These are phyloP conservation scores for Noctua fimbriata DNA, from an alignment of 2,888 invertebrate species.

Conservation along the genomic window DNA sequence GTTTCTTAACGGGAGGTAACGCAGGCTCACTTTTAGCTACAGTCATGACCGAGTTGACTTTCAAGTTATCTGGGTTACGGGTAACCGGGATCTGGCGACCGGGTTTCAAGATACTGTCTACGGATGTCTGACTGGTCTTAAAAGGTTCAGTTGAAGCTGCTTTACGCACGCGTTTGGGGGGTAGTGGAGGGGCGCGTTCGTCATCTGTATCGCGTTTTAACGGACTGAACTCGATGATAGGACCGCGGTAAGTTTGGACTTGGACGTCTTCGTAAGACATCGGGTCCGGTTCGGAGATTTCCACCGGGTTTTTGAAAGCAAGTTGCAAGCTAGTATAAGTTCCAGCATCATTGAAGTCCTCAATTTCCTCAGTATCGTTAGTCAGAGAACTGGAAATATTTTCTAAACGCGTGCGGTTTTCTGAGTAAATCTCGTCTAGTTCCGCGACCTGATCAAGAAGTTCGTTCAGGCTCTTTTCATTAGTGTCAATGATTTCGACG, in stretches of 20 bases:
- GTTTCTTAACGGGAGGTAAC: constrained; percentile 86
- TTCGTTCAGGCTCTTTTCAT: constrained; percentile 92
- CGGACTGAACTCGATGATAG: constrained; percentile 88
- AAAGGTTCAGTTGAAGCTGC: constrained; percentile 81
- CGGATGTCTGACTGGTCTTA: constrained; percentile 85
- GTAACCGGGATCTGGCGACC: constrained; percentile 81
- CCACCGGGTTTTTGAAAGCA: constrained; percentile 95
- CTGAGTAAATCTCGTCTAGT: constrained; percentile 95
- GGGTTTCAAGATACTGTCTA: constrained; percentile 83
- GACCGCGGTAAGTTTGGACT: constrained; percentile 86
- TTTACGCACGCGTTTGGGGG: constrained; percentile 94
- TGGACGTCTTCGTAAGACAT: constrained; percentile 91
- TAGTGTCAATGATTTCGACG: constrained; percentile 78
- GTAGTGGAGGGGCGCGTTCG: constrained; percentile 93
- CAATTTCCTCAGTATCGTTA: constrained; percentile 87
- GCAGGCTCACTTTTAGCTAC: constrained; percentile 85
- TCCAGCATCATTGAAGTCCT: constrained; percentile 94
- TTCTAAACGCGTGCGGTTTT: constrained; percentile 91
- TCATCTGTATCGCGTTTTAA: constrained; percentile 90
- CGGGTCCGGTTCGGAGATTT: constrained; percentile 88
- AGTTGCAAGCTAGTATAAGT: constrained; percentile 96
- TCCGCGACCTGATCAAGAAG: constrained; percentile 94
- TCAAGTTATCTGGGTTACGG: constrained; percentile 72
- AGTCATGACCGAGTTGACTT: constrained; percentile 71
- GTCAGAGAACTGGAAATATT: constrained; percentile 77